phyloP scores from a whole-genome alignment of 2,113 vertebrate genomes.

The Natator depressus region DNA sequence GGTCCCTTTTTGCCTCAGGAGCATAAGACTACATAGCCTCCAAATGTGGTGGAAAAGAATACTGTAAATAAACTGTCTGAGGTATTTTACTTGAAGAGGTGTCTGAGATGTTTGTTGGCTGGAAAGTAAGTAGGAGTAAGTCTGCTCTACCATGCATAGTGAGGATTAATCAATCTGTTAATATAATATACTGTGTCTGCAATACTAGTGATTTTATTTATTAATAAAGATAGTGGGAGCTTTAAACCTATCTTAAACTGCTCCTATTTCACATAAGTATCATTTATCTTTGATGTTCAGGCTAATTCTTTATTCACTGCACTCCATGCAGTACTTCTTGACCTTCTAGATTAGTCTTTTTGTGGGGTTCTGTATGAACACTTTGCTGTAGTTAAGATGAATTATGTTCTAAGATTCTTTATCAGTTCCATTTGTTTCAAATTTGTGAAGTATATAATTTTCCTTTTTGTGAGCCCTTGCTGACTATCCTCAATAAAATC shows the following conservation, averaged over 20 bases:
- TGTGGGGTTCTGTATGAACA: not conserved
- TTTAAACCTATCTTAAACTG: not conserved
- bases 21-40: not conserved
- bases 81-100: not conserved
- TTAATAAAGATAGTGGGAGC: not conserved
- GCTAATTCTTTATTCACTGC: not conserved
- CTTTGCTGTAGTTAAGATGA: not conserved
- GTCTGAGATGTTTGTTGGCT: not conserved
- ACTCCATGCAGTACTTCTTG: not conserved
- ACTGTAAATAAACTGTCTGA: not conserved
- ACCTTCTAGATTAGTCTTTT: not conserved
- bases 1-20: not conserved
- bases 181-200: not conserved
- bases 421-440: not conserved
- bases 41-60: not conserved
- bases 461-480: not conserved
- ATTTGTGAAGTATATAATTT: not conserved
- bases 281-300: not conserved
- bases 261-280: not conserved
- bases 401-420: not conserved
- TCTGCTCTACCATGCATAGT: not conserved
- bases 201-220: not conserved
- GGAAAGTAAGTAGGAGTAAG: not conserved
- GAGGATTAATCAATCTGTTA: not conserved
- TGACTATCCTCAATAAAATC: not conserved